Evolutionary conservation across 2,797 vertebrate genomes (phyloP), one percentile per base, ranked within the genome.

Genomic region (Odontamblyopus rebecca): DNA sequence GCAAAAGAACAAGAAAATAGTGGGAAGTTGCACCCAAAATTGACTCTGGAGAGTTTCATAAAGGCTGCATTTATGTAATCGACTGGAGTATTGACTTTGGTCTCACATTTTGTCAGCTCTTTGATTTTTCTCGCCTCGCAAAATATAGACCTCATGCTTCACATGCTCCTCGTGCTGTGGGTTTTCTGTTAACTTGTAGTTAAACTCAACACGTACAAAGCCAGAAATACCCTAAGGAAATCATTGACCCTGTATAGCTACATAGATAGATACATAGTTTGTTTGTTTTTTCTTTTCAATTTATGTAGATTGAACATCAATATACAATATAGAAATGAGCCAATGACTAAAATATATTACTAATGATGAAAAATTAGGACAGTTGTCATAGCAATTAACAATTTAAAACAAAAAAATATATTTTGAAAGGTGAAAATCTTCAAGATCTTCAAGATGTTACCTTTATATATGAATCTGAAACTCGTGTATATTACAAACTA

Each of bases 11-110:
- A 61, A 61, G 19, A 71, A 0, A 81, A 81, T 75, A 3, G 5
- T 70, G 71, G 26, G n/a, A 63, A 65, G 68, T 57, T 78, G 67
- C 61, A 70, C 69, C 57, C 68, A 54, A 60, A 76, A 78, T 27
- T 63, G 69, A 70, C 67, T 72, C 50, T 19, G 35, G 50, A 80
- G 72, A 72, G 38, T 2, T 68, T 67, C 59, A 78, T 72, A 44
- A 78, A 80, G 74, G 69, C 68, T 19, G 68, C 70, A 61, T 78
- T 82, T 75, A 81, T 70, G 32, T 66, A 79, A 23, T 69, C 16
- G 50, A 85, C 68, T n/a, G 2, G 66, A 75, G 61, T 70, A 84
- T 82, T 70, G 82, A 88, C 1, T 75, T 61, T 44, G 32, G 44
- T 57, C 60, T 61, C 54, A 57, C 11, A 65, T 75, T 74, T 75